These are phyloP conservation scores for Lydus trimaculatus DNA, from an alignment of 2,888 invertebrate species.

Conservation along the genomic window DNA sequence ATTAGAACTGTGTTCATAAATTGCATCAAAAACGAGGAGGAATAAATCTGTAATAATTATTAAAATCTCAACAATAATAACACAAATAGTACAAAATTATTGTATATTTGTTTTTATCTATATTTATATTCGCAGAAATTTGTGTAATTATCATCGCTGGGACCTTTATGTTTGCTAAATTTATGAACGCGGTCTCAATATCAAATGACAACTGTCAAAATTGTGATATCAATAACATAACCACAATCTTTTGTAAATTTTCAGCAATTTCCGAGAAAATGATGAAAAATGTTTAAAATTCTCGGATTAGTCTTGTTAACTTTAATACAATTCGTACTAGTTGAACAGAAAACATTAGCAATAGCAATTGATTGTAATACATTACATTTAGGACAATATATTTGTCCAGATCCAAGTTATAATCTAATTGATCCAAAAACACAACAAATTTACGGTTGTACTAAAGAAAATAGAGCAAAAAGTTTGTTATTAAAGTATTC, in stretches of 20 bases:
- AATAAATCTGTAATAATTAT: too few species aligned
- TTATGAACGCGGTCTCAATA: not conserved
- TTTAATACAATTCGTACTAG: not conserved
- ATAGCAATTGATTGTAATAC: conserved; percentile 71
- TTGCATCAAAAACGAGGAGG: too few species aligned
- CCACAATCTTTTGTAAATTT: not conserved
- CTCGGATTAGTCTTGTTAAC: not conserved
- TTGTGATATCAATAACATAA: too few species aligned
- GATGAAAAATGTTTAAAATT: not conserved
- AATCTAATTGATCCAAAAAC: conserved; percentile 87
- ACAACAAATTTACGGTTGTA: conserved; percentile 86
- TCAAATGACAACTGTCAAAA: not conserved
- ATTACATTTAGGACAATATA: conserved; percentile 79
- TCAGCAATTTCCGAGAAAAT: not conserved
- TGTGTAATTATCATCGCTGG: too few species aligned
- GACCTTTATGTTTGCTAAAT: too few species aligned
- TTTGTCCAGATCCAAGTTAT: conserved; percentile 80
- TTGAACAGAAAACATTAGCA: not conserved
- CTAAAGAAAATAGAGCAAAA: conserved; percentile 78
- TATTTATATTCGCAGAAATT: too few species aligned
- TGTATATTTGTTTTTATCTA: too few species aligned
- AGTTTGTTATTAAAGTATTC: conserved; percentile 61
- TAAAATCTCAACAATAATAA: too few species aligned
- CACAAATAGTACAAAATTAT: too few species aligned
- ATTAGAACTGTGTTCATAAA: not conserved